phyloP scores from a whole-genome alignment of 2,797 vertebrate species.

The Gadopsis marmoratus region DNA sequence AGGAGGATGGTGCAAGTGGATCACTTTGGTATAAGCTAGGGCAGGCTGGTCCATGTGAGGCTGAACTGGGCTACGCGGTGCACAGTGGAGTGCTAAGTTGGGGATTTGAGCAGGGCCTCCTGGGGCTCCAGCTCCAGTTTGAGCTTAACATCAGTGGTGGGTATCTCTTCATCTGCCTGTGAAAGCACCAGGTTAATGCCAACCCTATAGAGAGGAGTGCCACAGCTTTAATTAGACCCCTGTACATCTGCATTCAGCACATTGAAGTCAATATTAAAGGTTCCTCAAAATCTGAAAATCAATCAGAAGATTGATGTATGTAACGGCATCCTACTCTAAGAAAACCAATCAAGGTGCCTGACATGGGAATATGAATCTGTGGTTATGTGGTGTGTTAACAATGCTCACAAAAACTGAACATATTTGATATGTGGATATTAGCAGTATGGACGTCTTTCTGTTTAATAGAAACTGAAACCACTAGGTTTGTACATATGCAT shows the following conservation, averaged over 20 bases:
- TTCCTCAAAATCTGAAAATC: slow-evolving; percentile 24
- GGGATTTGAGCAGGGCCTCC: slow-evolving; percentile 76
- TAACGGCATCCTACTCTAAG: neutral
- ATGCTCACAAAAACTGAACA: slow-evolving; percentile 8
- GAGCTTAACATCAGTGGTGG: slow-evolving; percentile 78
- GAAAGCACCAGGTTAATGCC: slow-evolving; percentile 76
- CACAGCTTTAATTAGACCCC: slow-evolving; percentile 63
- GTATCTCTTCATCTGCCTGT: slow-evolving; percentile 79
- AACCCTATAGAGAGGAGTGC: slow-evolving; percentile 58
- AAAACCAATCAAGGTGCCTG: slow-evolving; percentile 5
- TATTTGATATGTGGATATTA: slow-evolving; percentile 29
- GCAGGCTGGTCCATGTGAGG: slow-evolving; percentile 51
- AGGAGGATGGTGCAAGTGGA: slow-evolving; percentile 47
- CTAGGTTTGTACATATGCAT: slow-evolving; percentile 53
- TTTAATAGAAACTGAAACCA: slow-evolving; percentile 37
- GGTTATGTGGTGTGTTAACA: slow-evolving; percentile 27
- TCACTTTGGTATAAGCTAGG: slow-evolving; percentile 59
- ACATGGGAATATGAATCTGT: slow-evolving; percentile 14
- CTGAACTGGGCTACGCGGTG: slow-evolving; percentile 61
- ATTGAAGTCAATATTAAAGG: slow-evolving; percentile 46
- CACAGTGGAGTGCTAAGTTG: slow-evolving; percentile 64
- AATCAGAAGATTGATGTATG: too few relatives aligned
- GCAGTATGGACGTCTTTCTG: slow-evolving; percentile 11
- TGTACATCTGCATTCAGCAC: slow-evolving; percentile 49
- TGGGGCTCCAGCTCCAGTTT: slow-evolving; percentile 67